Conservation (phyloP, 2,113 vertebrate genomes). For the Sceloporus tristichus region DNA sequence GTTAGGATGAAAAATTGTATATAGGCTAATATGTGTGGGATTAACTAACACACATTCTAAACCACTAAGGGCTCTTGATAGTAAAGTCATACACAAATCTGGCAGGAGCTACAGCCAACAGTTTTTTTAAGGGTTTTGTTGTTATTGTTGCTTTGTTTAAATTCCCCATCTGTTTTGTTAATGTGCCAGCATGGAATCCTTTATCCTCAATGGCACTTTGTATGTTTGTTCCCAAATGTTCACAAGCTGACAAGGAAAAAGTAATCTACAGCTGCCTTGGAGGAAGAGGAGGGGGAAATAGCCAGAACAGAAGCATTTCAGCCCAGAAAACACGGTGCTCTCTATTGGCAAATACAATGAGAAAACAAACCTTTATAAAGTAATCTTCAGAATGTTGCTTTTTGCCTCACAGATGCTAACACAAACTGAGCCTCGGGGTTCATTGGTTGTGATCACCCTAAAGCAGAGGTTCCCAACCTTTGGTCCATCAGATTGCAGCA, state of each 20-base stretch:
- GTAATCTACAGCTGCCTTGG: constrained; percentile 43
- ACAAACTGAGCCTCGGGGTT: no score
- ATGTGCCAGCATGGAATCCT: constrained; percentile 61
- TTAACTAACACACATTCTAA: not conserved
- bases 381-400: no score
- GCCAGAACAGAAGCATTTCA: constrained; percentile 50
- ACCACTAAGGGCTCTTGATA: not conserved
- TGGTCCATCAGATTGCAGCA: no score
- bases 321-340: constrained; percentile 74
- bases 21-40: not conserved
- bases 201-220: constrained; percentile 70
- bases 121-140: constrained; percentile 18
- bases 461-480: no score
- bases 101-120: constrained; percentile 43
- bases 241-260: constrained; percentile 59
- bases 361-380: no score
- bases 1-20: no score
- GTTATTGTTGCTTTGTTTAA: constrained; percentile 38
- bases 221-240: constrained; percentile 69
- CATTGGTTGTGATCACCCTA: no score
- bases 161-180: constrained; percentile 69
- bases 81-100: constrained; percentile 32
- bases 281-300: constrained; percentile 1
- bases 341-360: constrained; percentile 60
- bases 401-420: no score